Evolutionary conservation across 2,797 vertebrate species (phyloP), one percentile per base, ranked within the genome.

Genomic region (Acanthurus leucopareius): DNA sequence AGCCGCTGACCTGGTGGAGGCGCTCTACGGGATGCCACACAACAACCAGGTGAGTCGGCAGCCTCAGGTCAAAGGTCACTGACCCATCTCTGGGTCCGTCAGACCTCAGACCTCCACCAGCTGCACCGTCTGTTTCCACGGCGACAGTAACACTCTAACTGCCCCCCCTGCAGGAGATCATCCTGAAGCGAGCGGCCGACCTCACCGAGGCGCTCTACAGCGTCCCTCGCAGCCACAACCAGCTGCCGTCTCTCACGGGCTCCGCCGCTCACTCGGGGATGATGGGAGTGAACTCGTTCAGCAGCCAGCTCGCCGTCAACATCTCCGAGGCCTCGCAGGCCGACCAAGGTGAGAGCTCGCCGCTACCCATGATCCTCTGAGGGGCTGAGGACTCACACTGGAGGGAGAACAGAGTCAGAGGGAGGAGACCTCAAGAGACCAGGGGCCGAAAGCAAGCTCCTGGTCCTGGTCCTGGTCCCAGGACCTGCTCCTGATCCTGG

Each of bases 211-310:
- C 90, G 4, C 92, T 99, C 77, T 98, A 99, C 95, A 97, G 97
- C 22, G 96, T 97, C 3, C 97, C 97, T 0, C 97, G 97, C 63
- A 95, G 93, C 71, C 96, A 98, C 71, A 95, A 96, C 86, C 96
- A 97, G 84, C 96, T 99, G 69, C 95, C 96, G 15, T 96, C 97
- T 0, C 95, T 98, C 60, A 93, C 95, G 0, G 93, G 96, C 75
- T 93, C 95, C 7, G 94, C 97, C 47, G 93, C 94, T 5, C 97
- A 97, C 83, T 93, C 96, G 0, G 93, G 94, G 57, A 96, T 99
- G 93, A 96, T 98, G 96, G 96, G 96, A 13, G 96, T 97, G 61
- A 97, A 97, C 93, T 96, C 97, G 16, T 98, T 98, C 87, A 95
- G 97, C 91, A 95, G 96, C 70, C 97, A 97, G 86, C 95, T 98